Evolutionary conservation across 2,888 invertebrate genomes (phyloP).

Genomic region (Hirtodrosophila histrioides): DNA sequence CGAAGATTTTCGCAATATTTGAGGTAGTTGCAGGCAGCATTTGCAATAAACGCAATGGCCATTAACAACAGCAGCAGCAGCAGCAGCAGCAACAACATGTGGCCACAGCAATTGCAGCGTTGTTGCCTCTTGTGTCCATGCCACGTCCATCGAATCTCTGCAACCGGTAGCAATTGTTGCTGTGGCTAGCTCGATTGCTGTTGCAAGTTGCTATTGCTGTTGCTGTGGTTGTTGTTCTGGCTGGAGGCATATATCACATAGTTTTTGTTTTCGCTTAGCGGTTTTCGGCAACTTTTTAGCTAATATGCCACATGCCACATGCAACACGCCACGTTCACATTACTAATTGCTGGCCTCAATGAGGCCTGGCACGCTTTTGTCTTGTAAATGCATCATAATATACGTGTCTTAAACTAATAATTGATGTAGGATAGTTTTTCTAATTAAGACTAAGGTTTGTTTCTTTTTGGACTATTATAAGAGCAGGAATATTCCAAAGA

Average conservation of each 20-base stretch:
- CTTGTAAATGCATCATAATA: slow-evolving; percentile 22
- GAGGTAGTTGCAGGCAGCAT: slow-evolving; percentile 63
- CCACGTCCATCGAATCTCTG: slow-evolving; percentile 44
- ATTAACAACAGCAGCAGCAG: slow-evolving; percentile 52
- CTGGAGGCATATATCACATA: slow-evolving; percentile 2
- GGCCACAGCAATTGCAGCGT: slow-evolving; percentile 47
- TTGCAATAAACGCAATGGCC: slow-evolving; percentile 71
- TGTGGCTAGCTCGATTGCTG: slow-evolving; percentile 29
- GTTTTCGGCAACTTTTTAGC: slow-evolving; percentile 10
- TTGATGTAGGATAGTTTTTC: slow-evolving; percentile 15
- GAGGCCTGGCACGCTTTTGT: slow-evolving; percentile 33
- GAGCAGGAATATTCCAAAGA: too few relatives aligned
- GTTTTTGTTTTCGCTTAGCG: slow-evolving; percentile 1
- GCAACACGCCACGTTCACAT: slow-evolving; percentile 20
- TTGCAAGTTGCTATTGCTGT: slow-evolving; percentile 29
- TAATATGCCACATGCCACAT: slow-evolving; percentile 10
- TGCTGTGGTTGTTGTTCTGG: slow-evolving; percentile 19
- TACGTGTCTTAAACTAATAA: slow-evolving; percentile 9
- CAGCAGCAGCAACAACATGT: slow-evolving; percentile 21
- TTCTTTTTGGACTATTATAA: too few relatives aligned
- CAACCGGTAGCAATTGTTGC: slow-evolving; percentile 52
- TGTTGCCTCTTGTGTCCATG: slow-evolving; percentile 42
- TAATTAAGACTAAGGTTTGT: slow-evolving; percentile 2
- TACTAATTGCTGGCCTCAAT: slow-evolving; percentile 45
- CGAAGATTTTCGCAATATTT: slow-evolving; percentile 72